Conservation (phyloP, 2,888 invertebrate genomes). For the Chloroclystis v-ata region DNA sequence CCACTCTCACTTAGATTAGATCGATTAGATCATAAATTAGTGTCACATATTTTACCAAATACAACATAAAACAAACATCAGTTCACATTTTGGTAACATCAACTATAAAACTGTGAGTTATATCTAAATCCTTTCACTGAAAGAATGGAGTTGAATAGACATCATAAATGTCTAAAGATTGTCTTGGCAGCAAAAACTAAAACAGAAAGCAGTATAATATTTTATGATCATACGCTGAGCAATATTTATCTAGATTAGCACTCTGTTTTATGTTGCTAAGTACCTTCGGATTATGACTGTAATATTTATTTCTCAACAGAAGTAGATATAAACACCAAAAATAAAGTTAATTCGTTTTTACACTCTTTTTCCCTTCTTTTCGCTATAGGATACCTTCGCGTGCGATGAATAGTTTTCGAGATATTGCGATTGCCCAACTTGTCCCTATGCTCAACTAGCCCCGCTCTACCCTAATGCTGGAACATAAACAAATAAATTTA, state of each 20-base stretch:
- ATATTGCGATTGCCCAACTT: too few species aligned
- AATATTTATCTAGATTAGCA: background rate
- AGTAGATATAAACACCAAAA: background rate
- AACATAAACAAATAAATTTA: too few species aligned
- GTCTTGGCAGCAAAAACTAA: background rate
- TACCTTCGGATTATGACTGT: background rate
- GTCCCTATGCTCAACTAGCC: too few species aligned
- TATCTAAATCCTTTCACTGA: background rate
- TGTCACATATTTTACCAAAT: too few species aligned
- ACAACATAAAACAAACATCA: too few species aligned
- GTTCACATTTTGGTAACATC: background rate
- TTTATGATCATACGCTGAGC: background rate
- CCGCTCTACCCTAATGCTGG: too few species aligned
- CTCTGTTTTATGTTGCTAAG: background rate
- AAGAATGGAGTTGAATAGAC: background rate
- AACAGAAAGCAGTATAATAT: slow-evolving; percentile 2
- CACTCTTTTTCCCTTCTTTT: too few species aligned
- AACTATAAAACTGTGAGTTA: background rate
- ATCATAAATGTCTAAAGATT: slow-evolving; percentile 1
- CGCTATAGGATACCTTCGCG: too few species aligned
- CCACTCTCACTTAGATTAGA: too few species aligned
- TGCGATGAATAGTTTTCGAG: too few species aligned
- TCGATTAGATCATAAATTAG: too few species aligned
- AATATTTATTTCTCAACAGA: background rate
- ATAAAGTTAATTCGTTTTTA: too few species aligned